Base-by-base conservation (phyloP, 30 jellyfish, hydroid and myxozoan species). In the Catostylus mosaicus region DNA sequence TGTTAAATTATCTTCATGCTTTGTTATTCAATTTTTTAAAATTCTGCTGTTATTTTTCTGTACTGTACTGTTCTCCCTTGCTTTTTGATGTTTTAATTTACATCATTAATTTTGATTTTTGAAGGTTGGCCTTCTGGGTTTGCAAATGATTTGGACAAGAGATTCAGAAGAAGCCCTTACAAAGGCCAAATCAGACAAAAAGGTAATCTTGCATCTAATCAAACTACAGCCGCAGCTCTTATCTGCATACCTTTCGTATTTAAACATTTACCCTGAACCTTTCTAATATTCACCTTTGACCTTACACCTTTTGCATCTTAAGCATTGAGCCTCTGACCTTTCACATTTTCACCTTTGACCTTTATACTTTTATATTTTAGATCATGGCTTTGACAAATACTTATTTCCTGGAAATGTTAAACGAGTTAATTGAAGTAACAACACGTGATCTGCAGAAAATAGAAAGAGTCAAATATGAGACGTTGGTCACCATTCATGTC, bases 111-210 rank as follows among this genome's bases (percentile, higher is more conserved):
- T 43, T 16, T 43, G 8, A 43, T 16, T 43, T 16, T 43, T 43
- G 8, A 43, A 90, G 97, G 93, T 90, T 68, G 96, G 97, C 27
- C 79, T 90, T 12, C 93, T 90, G 30, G 96, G 97, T 57, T 69
- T 90, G 65, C 97, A 90, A 77, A 90, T 90, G 96, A 69, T 90
- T 12, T 90, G 97, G 97, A 90, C 97, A 47, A 71, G 96, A 61
- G 96, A 90, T 46, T 80, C 97, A 9, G 93, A 82, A 63, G 92
- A 76, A 20, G 96, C 97, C 4, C 86, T 90, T 46, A 75, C 89
- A 51, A 84, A 85, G 29, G 94, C 97, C n/a, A 90, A 90, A 59
- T 63, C 89, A 27, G 97, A 90, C 62, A 90, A 80, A 79, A 82
- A 77, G 90, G 97, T 84, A 60, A 20, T 48, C 1, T n/a, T n/a